phyloP scores from a whole-genome alignment of 2,888 invertebrate species.

The Drosophila pseudotakahashii region DNA sequence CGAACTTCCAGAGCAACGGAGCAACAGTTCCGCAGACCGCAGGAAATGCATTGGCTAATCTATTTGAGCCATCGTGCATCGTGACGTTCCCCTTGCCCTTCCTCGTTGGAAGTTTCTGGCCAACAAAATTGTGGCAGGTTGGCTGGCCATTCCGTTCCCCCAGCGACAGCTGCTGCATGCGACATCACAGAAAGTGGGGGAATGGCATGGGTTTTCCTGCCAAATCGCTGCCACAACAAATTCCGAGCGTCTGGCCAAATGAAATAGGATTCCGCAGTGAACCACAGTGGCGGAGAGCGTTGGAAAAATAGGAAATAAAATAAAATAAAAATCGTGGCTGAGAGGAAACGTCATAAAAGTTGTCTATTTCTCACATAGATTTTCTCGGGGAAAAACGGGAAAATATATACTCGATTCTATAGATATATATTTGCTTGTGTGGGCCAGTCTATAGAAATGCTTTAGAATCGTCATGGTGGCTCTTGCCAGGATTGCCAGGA shows the following conservation, averaged over 20 bases:
- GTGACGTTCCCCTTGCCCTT: background rate
- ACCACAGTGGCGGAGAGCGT: constrained; percentile 14
- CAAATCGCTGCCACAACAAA: constrained; percentile 50
- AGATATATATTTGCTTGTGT: constrained; percentile 1
- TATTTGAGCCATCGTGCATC: constrained; percentile 55
- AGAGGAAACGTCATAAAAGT: constrained; percentile 57
- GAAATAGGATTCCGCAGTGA: constrained; percentile 50
- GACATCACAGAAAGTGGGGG: constrained; percentile 9
- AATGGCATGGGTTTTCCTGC: constrained; percentile 32
- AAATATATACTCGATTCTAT: constrained; percentile 13
- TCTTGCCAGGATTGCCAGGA: constrained; percentile 24
- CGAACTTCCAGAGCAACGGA: constrained; percentile 1
- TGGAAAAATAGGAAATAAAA: constrained; percentile 25
- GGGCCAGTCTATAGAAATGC: constrained; percentile 9
- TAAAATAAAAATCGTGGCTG: constrained; percentile 33
- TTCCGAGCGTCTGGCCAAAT: constrained; percentile 40
- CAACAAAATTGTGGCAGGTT: constrained; percentile 32
- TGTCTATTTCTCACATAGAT: constrained; percentile 46
- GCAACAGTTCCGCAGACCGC: constrained; percentile 37
- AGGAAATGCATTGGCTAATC: constrained; percentile 56
- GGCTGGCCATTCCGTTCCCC: constrained; percentile 16
- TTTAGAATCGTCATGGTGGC: constrained; percentile 11
- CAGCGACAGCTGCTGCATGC: constrained; percentile 35
- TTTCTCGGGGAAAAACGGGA: constrained; percentile 10
- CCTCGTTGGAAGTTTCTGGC: constrained; percentile 27